Percentiles rank a stretch among this genome's conserved stretches.
Conservation (phyloP, 2,888 invertebrate species). For the Stenotaenia linearis region DNA sequence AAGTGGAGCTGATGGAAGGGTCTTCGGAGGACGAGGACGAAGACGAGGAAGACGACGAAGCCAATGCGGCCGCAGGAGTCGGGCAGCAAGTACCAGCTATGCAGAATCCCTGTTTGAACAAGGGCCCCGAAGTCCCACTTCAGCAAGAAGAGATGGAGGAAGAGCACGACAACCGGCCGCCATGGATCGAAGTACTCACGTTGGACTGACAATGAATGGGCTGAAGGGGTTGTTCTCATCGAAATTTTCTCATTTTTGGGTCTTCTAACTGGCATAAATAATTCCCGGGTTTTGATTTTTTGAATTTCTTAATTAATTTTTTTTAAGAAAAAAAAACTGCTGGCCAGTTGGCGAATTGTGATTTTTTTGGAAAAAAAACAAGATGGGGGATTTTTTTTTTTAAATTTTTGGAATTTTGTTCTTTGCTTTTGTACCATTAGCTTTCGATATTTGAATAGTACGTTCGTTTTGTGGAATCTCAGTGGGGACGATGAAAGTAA, state of each 20-base stretch:
- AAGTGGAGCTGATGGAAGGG: neutral
- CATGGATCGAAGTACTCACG: conserved; percentile 32
- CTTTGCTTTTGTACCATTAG: neutral
- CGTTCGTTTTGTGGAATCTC: neutral
- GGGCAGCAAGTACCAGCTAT: neutral
- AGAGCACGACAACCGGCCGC: conserved; percentile 28
- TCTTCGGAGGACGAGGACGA: conserved; percentile 17
- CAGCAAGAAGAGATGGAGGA: conserved; percentile 21
- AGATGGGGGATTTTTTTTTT: neutral
- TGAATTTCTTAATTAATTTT: neutral
- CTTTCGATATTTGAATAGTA: neutral
- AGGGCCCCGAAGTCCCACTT: neutral
- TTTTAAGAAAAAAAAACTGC: too few relatives aligned
- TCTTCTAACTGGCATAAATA: neutral
- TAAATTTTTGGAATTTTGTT: neutral
- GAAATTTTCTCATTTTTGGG: neutral
- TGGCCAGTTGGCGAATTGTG: neutral
- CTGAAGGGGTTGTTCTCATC: neutral
- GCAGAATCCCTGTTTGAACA: neutral
- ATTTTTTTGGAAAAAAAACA: neutral
- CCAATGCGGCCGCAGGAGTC: neutral
- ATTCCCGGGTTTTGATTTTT: neutral
- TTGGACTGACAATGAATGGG: conserved; percentile 18
- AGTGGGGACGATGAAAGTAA: neutral
- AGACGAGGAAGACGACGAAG: conserved; percentile 28